Base-by-base conservation (phyloP, 2,797 vertebrate genomes). In the Fistularia commersonii region DNA sequence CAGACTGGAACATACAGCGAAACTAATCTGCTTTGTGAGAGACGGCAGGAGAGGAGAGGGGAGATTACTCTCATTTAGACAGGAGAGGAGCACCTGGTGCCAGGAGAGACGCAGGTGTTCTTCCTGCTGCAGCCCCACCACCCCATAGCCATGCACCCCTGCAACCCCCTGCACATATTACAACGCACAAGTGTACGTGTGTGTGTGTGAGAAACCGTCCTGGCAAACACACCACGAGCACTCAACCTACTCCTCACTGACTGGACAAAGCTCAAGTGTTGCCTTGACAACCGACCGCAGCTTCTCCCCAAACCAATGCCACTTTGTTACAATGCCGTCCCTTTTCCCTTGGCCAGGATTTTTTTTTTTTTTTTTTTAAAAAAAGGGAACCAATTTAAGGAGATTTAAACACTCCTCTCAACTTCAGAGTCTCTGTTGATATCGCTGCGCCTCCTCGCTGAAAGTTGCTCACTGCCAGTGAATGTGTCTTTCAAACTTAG, bases 81-180 rank as follows among this genome's bases (percentile, higher is more conserved):
- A 86, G 74, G 74, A 85, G 69, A 85, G 76, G 54, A 76, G 83
- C 83, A 93, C 79, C 89, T 88, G 87, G 75, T 87, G 82, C 80
- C 86, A 88, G 59, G 65, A 76, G 73, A 86, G 90, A 74, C 88
- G 84, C 90, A 92, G 88, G 86, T 90, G 90, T 63, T 83, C 63
- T 80, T 64, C 77, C 80, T 85, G 76, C 77, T 54, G 66, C 80
- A 83, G 77, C 37, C 41, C 64, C 79, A 66, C 79, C 71, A 51
- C 66, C 67, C 85, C 80, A 83, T 85, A 72, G 61, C 71, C 71
- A 70, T 42, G 56, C 82, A 66, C 38, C 51, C 43, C 59, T 72
- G 57, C 53, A 36, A 57, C 48, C 48, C 76, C 62, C 56, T 68
- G 67, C 48, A 66, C 47, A 80, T 79, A 69, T 58, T 58, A 59